Base-by-base conservation (phyloP, 2,113 vertebrate genomes). In the Lampris incognitus region DNA sequence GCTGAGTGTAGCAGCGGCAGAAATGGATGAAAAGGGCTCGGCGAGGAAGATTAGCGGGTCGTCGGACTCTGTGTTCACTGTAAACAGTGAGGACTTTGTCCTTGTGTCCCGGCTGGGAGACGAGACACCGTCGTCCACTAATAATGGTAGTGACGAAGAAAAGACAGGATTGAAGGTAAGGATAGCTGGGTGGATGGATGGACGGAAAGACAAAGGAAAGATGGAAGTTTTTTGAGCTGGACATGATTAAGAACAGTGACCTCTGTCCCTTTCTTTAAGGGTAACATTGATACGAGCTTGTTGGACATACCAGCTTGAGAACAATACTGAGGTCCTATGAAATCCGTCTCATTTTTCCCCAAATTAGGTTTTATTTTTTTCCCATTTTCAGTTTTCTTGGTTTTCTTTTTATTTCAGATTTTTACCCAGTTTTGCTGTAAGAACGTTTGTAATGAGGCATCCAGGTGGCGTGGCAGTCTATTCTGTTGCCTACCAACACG, bases 71-170 rank as follows among this genome's bases (percentile, higher is more conserved):
- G 98, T 99, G 88, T 99, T 97, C 93, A 99, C 98, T 91, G 96
- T 99, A 94, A 99, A 99, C 96, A 99, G 97, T 94, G 98, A 99
- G 96, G 98, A 99, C 95, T 99, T 99, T 97, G 98, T 99, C 94
- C 97, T 99, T 89, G 98, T 99, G 95, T 98, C 96, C 94, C 95
- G 96, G 89, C 96, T 98, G 94, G 98, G 97, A 92, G 98, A 99
- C 93, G 98, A 98, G 84, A 98, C 97, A 81, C 97, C 97, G 82
- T 96, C 97, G 90, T 97, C 97, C 93, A 95, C 97, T 94, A 98
- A 97, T 94, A 98, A 98, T 91, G 97, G 97, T 93, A 99, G 97
- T 92, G 98, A 99, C 94, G 98, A 99, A 84, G 98, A 99, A 94
- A 99, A 99, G 95, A 97, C 97, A 82, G 98, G 98, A 94, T 94